Evolutionary conservation across 2,888 invertebrate genomes (phyloP).

Genomic region (Alcis repandata): DNA sequence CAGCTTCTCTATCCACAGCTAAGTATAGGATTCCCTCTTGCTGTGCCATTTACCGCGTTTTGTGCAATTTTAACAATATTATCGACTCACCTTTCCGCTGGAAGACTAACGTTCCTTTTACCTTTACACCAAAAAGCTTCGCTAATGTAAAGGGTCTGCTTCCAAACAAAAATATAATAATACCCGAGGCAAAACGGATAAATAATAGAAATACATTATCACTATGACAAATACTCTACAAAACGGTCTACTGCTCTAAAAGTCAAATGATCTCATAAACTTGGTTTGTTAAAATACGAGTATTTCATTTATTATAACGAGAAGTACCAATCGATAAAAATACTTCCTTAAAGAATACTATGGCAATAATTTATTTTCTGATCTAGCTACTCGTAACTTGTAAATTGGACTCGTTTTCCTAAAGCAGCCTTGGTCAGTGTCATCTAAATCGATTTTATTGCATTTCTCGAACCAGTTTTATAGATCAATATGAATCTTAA

Average conservation of each 20-base stretch:
- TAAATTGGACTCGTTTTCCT: conserved; percentile 49
- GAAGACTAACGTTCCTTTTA: too few species aligned
- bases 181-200: neutral
- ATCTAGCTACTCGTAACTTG: conserved; percentile 36
- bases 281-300: conserved; percentile 12
- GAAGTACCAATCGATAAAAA: conserved; percentile 5
- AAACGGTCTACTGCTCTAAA: conserved; percentile 7
- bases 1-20: too few species aligned
- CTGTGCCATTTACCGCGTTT: too few species aligned
- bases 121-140: too few species aligned
- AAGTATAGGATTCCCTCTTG: too few species aligned
- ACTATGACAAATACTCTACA: neutral
- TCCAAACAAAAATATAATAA: neutral
- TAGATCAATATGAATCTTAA: conserved; percentile 50
- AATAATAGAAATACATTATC: too few species aligned
- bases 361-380: conserved; percentile 27
- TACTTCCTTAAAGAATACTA: conserved; percentile 33
- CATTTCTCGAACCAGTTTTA: conserved; percentile 46
- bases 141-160: neutral
- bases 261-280: conserved; percentile 28
- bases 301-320: neutral
- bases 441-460: conserved; percentile 52
- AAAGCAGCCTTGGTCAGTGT: conserved; percentile 48
- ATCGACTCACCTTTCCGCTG: too few species aligned
- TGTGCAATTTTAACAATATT: too few species aligned